A percentile compares a stretch with the other conserved stretches of the same genome.
Conservation (phyloP, 2,113 vertebrate species). For the Antigone vipio region DNA sequence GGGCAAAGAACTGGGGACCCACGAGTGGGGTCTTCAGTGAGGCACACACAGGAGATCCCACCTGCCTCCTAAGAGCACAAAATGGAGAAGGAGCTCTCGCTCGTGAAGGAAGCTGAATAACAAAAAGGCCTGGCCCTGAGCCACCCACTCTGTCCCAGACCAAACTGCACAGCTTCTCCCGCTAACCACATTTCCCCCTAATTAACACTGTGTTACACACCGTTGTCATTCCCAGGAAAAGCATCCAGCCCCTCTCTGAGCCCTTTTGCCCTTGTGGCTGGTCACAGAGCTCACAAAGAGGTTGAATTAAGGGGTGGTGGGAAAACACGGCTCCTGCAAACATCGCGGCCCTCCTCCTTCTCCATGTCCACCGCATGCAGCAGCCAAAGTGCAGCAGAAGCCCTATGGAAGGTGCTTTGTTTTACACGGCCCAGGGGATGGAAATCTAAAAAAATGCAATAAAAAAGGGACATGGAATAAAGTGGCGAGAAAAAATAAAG, state of each 20-base stretch:
- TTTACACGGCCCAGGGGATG: background rate
- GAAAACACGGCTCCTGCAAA: background rate
- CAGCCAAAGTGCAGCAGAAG: background rate
- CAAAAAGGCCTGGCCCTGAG: background rate
- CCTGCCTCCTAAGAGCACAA: background rate
- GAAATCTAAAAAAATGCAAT: background rate
- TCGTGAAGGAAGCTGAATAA: background rate
- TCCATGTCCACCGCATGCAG: fast-evolving
- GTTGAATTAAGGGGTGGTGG: background rate
- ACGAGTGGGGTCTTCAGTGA: fast-evolving
- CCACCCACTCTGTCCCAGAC: background rate
- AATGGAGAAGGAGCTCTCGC: background rate
- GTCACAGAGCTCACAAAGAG: background rate
- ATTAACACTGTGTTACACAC: background rate
- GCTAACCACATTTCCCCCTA: background rate
- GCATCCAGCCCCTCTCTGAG: background rate
- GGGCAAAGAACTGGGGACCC: background rate
- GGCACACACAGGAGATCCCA: background rate
- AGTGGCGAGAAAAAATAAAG: background rate
- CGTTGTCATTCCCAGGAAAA: background rate
- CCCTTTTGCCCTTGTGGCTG: background rate
- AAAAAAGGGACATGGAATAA: background rate
- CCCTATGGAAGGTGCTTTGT: background rate
- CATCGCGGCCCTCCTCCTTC: background rate
- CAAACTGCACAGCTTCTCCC: background rate